Percentiles rank a stretch among this genome's conserved stretches.
Evolutionary conservation across 2,888 invertebrate species (phyloP).

Genomic region (Ichneumon xanthorius): DNA sequence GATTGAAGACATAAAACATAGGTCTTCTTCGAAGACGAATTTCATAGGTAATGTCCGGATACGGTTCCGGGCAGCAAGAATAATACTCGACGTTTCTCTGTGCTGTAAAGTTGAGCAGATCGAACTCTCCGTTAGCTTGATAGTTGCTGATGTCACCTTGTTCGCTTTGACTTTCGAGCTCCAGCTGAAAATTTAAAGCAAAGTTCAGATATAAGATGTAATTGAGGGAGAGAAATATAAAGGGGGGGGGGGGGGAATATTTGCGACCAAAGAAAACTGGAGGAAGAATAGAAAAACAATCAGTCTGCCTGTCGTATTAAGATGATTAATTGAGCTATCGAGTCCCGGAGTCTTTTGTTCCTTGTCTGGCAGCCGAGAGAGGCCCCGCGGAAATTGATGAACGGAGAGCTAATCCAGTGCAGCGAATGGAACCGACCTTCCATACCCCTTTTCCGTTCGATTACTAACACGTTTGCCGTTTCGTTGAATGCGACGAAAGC

Average conservation of each 20-base stretch:
- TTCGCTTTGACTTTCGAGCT: conserved; percentile 91
- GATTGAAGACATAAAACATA: conserved; percentile 94
- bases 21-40: conserved; percentile 91
- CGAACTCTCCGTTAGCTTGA: conserved; percentile 96
- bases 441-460: conserved; percentile 15
- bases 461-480: background rate
- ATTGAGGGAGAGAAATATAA: background rate
- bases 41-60: conserved; percentile 93
- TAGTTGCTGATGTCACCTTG: conserved; percentile 95
- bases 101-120: conserved; percentile 91
- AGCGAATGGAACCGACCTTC: background rate
- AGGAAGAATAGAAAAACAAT: conserved; percentile 12
- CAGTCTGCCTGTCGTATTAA: conserved; percentile 25
- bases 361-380: conserved; percentile 15
- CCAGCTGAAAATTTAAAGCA: conserved; percentile 86
- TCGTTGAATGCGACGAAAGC: background rate
- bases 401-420: conserved; percentile 12
- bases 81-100: conserved; percentile 91
- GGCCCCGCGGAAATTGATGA: conserved; percentile 26
- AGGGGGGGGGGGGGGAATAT: background rate
- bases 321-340: conserved; percentile 54
- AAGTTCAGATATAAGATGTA: background rate
- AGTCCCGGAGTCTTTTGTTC: conserved; percentile 24
- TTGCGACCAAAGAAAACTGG: conserved; percentile 18
- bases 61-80: conserved; percentile 93